Evolutionary conservation across 2,888 invertebrate genomes (phyloP), one percentile per base, ranked within the genome.

Genomic region (Sinodicranocentrus sp.): DNA sequence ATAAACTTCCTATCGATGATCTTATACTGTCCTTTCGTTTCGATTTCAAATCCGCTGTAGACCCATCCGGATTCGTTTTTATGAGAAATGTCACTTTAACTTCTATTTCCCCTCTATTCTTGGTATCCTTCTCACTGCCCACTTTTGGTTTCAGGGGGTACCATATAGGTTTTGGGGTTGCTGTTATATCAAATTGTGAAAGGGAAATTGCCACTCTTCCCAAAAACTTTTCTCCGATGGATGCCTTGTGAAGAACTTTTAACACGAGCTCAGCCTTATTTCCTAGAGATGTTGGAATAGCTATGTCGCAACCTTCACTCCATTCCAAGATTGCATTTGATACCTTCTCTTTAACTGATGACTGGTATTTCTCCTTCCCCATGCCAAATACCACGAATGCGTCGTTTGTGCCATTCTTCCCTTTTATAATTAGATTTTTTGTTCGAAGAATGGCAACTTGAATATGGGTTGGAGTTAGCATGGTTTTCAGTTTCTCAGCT

Each of bases 291-390:
- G 57, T 19, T 10, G 75, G 73, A 10, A 82, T 82, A 0, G 61
- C 26, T 5, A 82, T 82, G 23, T 82, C 82, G 48, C 73, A 82
- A 3, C 82, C 82, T 75, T 82, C 82, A 19, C 75, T 82, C 82
- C 82, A 82, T 61, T 73, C 73, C 25, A 82, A 13, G 1, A 82
- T 8, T 17, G 73, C 19, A 10, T 26, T 28, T 1, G 82, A 59
- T 17, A 17, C 59, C 28, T 82, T 82, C 19, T 82, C 82, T 39
- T 73, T 82, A 0, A 75, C 10, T 0, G 82, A 82, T 3, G 82
- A 73, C 15, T 68, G 67, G 25, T 59, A 82, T 25, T 82, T 82
- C 26, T 82, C 23, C 39, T 82, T 82, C 13, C 82, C 82, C 21
- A 82, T 17, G 8, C 44, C 13, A 59, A 33, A 82, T 10, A 75